Evolutionary conservation across 2,888 invertebrate genomes (phyloP).

Genomic region (Tridacna crocea): DNA sequence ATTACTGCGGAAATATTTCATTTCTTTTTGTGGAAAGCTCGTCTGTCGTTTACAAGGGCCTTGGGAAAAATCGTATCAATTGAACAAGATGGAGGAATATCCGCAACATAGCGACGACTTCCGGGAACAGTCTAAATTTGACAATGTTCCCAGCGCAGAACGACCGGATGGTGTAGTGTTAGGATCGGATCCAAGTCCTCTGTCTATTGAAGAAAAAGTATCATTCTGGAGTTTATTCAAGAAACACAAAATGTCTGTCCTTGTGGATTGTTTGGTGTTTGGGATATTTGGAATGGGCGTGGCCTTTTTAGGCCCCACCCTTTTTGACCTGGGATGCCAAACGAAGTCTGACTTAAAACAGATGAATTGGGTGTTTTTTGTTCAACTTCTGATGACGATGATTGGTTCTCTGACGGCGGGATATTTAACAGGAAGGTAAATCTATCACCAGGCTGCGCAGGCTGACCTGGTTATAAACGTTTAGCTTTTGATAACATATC

Average conservation of each 20-base stretch:
- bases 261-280: slow-evolving; percentile 84
- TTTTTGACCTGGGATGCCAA: slow-evolving; percentile 85
- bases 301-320: slow-evolving; percentile 85
- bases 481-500: too few species aligned
- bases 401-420: slow-evolving; percentile 85
- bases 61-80: neutral
- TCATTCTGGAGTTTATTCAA: slow-evolving; percentile 82
- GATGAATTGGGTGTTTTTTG: slow-evolving; percentile 85
- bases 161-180: slow-evolving; percentile 31
- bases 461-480: too few species aligned
- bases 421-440: slow-evolving; percentile 83
- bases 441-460: neutral
- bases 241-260: slow-evolving; percentile 83
- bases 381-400: slow-evolving; percentile 84
- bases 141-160: neutral
- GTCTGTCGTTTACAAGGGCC: neutral
- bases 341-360: slow-evolving; percentile 83
- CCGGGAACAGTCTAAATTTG: neutral
- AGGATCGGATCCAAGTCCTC: slow-evolving; percentile 43
- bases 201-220: slow-evolving; percentile 62
- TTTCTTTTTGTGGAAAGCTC: neutral
- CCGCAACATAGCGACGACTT: neutral
- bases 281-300: slow-evolving; percentile 86
- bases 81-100: slow-evolving; percentile 1
- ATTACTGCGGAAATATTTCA: slow-evolving; percentile 4